Evolutionary conservation across 2,888 invertebrate genomes (phyloP), one percentile per base, ranked within the genome.

Genomic region (Watsonalla binaria): DNA sequence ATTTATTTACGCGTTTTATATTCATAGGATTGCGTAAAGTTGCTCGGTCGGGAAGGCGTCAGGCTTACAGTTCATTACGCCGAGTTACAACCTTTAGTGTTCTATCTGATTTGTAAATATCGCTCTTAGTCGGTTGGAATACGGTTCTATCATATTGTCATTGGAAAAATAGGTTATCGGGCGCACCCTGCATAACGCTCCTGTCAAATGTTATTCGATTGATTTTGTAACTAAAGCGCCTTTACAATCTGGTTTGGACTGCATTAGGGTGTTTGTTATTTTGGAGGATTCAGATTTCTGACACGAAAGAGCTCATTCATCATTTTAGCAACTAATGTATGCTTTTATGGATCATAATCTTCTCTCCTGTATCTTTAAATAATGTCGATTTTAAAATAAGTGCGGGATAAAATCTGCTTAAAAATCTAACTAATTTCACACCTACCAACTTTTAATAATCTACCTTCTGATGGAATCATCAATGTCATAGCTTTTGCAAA

Each of bases 1-100:
- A 90, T 90, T 90, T 90, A 90, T 89, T 90, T 90, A 89, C 86
- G 86, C 84, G 84, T 79, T 90, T 88, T 89, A 86, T 89, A 90
- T 90, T 90, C 90, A 90, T 90, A 70, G 84, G 81, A 81, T 84
- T 86, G 82, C 76, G 79, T 77, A 81, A 72, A 78, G 76, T 73
- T 75, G 78, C 70, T 80, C 79, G 78, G 67, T 78, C 78, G 75
- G 80, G 74, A 71, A 80, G 76, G 76, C 81, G 80, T 78, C 79
- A 76, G 71, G 70, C 78, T 82, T 78, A 82, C 88, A 84, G 85
- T 87, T 89, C 89, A 88, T 89, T 90, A 87, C 78, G 73, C 73
- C 61, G 62, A 54, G 74, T 78, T 79, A 76, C 83, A 79, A 82
- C 64, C 69, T 72, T 75, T 59, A 52, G 54, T 58, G 52, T 72